A percentile compares a stretch with the other conserved stretches of the same genome.
Conservation (phyloP, 2,113 vertebrate species). For the Nipponia nippon region DNA sequence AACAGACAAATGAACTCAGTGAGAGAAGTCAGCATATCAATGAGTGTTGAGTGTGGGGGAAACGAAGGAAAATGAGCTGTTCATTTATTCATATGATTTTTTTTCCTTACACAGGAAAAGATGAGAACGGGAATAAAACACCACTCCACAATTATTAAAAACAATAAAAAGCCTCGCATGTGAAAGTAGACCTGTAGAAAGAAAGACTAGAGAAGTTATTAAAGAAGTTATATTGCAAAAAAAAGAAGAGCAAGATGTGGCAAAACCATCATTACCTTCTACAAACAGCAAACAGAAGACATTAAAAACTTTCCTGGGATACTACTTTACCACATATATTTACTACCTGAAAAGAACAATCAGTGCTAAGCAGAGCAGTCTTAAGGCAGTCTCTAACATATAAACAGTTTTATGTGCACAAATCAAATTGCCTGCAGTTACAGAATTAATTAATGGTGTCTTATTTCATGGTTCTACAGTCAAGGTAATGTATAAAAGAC, state of each 20-base stretch:
- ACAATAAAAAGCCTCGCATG: background rate
- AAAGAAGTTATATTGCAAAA: background rate
- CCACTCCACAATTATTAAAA: background rate
- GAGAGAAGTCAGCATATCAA: background rate
- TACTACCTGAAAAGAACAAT: background rate
- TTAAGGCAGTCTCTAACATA: background rate
- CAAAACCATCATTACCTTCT: background rate
- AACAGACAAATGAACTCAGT: background rate
- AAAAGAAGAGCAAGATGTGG: too few relatives aligned
- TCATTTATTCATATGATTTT: background rate
- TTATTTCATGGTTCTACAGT: background rate
- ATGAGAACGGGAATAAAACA: background rate
- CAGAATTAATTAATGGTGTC: background rate
- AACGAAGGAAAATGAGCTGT: background rate
- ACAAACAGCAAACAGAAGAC: background rate
- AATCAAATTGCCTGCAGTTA: background rate
- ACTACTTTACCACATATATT: background rate
- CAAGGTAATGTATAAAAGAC: background rate
- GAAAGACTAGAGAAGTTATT: background rate
- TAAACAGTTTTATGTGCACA: background rate
- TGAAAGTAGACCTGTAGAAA: background rate
- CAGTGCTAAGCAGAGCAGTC: background rate
- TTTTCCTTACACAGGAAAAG: background rate
- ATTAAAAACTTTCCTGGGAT: background rate
- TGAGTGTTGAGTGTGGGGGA: background rate